Evolutionary conservation across 2,797 vertebrate genomes (phyloP), one percentile per base, ranked within the genome.

Genomic region (Tenualosa ilisha): DNA sequence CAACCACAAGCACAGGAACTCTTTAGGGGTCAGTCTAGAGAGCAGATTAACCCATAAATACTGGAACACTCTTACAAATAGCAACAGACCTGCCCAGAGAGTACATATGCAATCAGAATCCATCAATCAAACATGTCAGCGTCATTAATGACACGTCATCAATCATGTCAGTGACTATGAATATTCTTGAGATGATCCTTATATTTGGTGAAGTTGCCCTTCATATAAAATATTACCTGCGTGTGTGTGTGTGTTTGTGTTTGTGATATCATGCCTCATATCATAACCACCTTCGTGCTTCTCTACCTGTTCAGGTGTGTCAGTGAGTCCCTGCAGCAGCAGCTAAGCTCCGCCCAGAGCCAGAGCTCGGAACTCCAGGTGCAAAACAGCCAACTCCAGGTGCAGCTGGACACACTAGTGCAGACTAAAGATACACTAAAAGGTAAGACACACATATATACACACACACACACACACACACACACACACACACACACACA

Each of bases 361-460:
- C 94, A 90, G 43, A 87, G 92, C 13, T 96, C 96, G 2, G 90
- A 93, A 88, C 75, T 95, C 15, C 94, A 97, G 88, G 90, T 97
- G 53, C 88, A 93, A 81, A 91, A 87, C 72, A 91, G 90, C 83
- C 97, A 97, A 82, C 92, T 97, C 63, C 92, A 95, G 84, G 90
- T 94, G 26, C 96, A 96, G 81, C 86, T 97, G 54, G 86, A 93
- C 20, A 89, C 94, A 13, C 86, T 97, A 81, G 92, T 84, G 0
- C 95, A 96, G 91, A 92, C 95, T 89, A 98, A 97, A 86, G 92
- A 94, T 11, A 93, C 93, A 0, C 91, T 97, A 65, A 93, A 96
- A 61, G 97, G 97, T 97, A 86, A 93, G 94, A 79, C 26, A 22
- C 31, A 31, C 43, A 40, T 22, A 31, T 46, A 0, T 31, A 72